Evolutionary conservation across 2,113 vertebrate species (phyloP).

Genomic region (Empidonax alnorum): DNA sequence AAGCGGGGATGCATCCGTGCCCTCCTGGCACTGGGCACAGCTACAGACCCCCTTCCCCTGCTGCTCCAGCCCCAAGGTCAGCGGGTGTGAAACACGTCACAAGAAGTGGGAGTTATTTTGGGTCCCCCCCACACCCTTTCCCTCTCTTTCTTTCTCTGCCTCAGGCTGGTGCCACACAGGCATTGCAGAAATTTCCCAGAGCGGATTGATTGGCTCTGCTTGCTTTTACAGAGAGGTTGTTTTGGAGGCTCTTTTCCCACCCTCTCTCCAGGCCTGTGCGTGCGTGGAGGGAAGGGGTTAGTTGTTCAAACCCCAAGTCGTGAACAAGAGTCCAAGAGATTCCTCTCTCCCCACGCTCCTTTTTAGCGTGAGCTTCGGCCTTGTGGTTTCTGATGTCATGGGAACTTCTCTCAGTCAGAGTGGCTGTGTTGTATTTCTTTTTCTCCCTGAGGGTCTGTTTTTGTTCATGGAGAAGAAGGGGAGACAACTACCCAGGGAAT

Average conservation of each 20-base stretch:
- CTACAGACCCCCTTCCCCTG: fast-evolving
- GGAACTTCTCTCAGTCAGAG: constrained; percentile 25
- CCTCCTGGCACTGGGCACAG: fast-evolving
- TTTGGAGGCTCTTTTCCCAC: constrained; percentile 8
- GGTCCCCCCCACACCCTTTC: background rate
- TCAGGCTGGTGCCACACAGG: background rate
- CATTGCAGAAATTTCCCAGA: background rate
- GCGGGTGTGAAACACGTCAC: background rate
- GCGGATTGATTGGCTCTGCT: background rate
- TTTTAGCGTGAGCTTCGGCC: constrained; percentile 10
- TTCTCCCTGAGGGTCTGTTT: constrained; percentile 44
- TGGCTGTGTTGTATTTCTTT: constrained; percentile 19
- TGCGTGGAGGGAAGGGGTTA: background rate
- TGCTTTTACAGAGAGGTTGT: background rate
- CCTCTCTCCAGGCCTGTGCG: background rate
- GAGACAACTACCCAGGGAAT: background rate
- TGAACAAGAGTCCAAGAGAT: background rate
- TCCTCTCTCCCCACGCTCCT: constrained; percentile 55
- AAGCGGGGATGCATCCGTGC: background rate
- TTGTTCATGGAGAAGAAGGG: constrained; percentile 26
- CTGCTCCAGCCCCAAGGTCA: background rate
- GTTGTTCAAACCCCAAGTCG: background rate
- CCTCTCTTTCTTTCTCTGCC: background rate
- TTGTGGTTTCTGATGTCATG: constrained; percentile 68
- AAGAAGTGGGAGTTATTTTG: background rate